These are phyloP conservation scores for Pimephales promelas DNA, from an alignment of 2,113 vertebrate genomes.

Conservation along the genomic window DNA sequence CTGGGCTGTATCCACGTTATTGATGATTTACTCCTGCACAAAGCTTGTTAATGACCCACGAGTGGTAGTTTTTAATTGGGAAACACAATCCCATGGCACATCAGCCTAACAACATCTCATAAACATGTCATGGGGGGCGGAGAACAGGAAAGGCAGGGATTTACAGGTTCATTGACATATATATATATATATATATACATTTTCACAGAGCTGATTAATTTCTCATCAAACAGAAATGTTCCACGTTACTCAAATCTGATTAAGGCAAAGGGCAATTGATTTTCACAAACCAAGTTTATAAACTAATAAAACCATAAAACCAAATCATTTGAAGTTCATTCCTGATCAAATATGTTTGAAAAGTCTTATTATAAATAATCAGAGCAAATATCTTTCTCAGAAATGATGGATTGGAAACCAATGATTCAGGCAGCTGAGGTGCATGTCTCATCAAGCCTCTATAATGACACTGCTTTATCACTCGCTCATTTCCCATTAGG, in stretches of 20 bases:
- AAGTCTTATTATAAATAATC: background rate
- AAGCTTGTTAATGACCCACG: conserved; percentile 20
- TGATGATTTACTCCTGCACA: background rate
- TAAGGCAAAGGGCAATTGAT: background rate
- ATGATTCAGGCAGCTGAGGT: conserved; percentile 18
- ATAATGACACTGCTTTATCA: conserved; percentile 28
- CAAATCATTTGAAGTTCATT: conserved; percentile 4
- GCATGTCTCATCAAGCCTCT: conserved; percentile 23
- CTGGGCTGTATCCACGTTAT: background rate
- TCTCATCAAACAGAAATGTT: background rate
- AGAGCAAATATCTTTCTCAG: background rate
- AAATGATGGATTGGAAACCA: conserved; percentile 6
- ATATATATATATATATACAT: no score
- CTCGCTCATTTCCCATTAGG: conserved; percentile 4
- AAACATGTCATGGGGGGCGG: background rate
- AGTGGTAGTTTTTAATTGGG: conserved; percentile 1
- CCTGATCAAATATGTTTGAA: conserved; percentile 8
- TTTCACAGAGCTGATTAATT: background rate
- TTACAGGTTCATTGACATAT: background rate
- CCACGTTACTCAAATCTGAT: background rate
- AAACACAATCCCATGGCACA: background rate
- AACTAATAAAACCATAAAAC: conserved; percentile 4
- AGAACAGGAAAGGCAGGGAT: background rate
- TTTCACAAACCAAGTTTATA: background rate
- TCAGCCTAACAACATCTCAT: conserved; percentile 1